Conservation (phyloP, 2,888 invertebrate genomes). For the Ormyrus labotus region DNA sequence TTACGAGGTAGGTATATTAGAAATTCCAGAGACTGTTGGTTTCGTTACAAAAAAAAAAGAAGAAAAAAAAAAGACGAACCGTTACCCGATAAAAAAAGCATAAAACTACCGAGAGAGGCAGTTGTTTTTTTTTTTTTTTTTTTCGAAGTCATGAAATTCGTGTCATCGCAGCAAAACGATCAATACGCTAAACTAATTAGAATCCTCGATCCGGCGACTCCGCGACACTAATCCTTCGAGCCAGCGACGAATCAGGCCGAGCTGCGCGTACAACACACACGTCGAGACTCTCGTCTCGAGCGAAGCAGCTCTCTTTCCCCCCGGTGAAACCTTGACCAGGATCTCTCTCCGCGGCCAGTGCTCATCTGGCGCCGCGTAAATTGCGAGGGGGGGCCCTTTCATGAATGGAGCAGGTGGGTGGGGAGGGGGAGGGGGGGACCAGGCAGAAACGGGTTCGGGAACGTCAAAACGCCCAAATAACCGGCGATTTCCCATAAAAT, state of each 20-base stretch:
- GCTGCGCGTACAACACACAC: background rate
- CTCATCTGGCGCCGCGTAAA: slow-evolving; percentile 54
- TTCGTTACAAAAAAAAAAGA: too few species aligned
- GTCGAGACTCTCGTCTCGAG: background rate
- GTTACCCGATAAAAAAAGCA: too few species aligned
- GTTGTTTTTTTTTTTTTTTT: too few species aligned
- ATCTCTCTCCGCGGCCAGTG: background rate
- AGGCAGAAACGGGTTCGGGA: slow-evolving; percentile 61
- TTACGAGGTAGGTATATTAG: too few species aligned
- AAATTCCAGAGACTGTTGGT: too few species aligned
- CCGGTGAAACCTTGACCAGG: slow-evolving; percentile 9
- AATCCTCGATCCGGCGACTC: background rate
- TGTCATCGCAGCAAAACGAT: background rate
- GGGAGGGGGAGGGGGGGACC: slow-evolving; percentile 54
- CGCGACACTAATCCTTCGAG: background rate
- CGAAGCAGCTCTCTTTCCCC: background rate
- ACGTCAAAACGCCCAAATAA: slow-evolving; percentile 71
- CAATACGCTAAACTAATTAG: slow-evolving; percentile 18
- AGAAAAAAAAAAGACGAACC: too few species aligned
- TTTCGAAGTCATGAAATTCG: too few species aligned
- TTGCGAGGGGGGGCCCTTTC: slow-evolving; percentile 50
- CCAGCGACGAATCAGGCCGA: background rate
- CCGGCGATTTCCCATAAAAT: slow-evolving; percentile 73
- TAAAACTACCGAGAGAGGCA: too few species aligned
- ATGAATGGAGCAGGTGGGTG: slow-evolving; percentile 52